Evolutionary conservation across 37 sponge, comb jelly and placozoan genomes (phyloP).

Genomic region (Chondrilla cf. caribensis): DNA sequence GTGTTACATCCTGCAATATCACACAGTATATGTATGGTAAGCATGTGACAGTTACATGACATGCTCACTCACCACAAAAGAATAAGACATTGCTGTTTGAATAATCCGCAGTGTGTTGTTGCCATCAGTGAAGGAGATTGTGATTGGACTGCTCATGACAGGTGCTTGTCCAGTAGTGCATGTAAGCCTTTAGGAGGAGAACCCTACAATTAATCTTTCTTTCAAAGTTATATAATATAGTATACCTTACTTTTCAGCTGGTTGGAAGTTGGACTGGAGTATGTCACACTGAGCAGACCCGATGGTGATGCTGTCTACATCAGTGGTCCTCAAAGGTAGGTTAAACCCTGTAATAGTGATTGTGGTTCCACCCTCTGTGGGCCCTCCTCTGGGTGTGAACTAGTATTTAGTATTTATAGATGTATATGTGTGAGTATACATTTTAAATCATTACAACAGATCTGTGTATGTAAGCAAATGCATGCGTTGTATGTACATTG

Average conservation of each 20-base stretch:
- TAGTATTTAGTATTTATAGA: neutral
- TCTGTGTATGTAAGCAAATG: neutral
- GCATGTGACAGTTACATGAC: too few species aligned
- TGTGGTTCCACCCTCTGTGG: conserved; percentile 14
- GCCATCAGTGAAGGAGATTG: neutral
- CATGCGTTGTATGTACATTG: neutral
- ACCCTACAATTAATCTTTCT: neutral
- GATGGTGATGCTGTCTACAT: neutral
- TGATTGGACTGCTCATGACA: neutral
- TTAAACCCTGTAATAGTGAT: conserved; percentile 19
- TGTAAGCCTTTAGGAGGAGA: neutral
- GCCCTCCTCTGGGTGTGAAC: neutral
- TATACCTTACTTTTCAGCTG: too few species aligned
- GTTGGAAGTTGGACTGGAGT: too few species aligned
- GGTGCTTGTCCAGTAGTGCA: neutral
- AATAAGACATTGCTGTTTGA: neutral
- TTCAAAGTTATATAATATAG: neutral
- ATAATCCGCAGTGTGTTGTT: neutral
- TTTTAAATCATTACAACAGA: neutral
- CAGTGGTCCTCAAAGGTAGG: neutral
- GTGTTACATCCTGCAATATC: neutral
- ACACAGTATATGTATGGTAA: neutral
- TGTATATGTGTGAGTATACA: neutral
- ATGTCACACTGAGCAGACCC: too few species aligned
- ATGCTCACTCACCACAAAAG: neutral